Evolutionary conservation across 2,797 vertebrate species (phyloP).

Genomic region (Leuciscus waleckii): DNA sequence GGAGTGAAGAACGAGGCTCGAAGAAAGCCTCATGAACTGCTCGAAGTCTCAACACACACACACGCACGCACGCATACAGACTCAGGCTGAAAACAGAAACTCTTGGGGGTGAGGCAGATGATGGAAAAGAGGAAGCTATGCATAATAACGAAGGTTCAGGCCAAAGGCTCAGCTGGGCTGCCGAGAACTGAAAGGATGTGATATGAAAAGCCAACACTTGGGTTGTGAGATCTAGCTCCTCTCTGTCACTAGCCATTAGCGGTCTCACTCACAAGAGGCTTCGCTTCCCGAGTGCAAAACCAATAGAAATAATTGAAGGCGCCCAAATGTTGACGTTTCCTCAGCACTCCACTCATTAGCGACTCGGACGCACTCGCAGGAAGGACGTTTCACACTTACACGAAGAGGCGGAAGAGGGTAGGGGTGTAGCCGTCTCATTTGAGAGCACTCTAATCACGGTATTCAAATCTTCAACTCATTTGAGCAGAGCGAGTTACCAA

Average conservation of each 20-base stretch:
- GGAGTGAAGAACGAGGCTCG: neutral
- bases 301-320: conserved; percentile 59
- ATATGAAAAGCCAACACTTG: conserved; percentile 51
- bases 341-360: conserved; percentile 52
- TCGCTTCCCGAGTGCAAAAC: conserved; percentile 50
- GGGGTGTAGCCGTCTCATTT: conserved; percentile 7
- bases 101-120: conserved; percentile 37
- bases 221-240: conserved; percentile 69
- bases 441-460: neutral
- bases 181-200: conserved; percentile 43
- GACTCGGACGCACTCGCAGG: neutral
- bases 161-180: conserved; percentile 75
- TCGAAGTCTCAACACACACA: conserved; percentile 42
- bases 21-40: neutral
- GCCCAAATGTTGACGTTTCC: conserved; percentile 43
- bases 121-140: conserved; percentile 71
- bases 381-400: conserved; percentile 21
- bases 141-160: conserved; percentile 74
- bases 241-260: conserved; percentile 73
- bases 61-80: conserved; percentile 61
- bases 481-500: neutral
- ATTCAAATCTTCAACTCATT: conserved; percentile 12
- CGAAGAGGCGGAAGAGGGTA: neutral
- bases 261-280: conserved; percentile 48
- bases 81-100: conserved; percentile 20